These are phyloP conservation scores for Chitala chitala DNA, from an alignment of 2,113 vertebrate species.

Conservation along the genomic window DNA sequence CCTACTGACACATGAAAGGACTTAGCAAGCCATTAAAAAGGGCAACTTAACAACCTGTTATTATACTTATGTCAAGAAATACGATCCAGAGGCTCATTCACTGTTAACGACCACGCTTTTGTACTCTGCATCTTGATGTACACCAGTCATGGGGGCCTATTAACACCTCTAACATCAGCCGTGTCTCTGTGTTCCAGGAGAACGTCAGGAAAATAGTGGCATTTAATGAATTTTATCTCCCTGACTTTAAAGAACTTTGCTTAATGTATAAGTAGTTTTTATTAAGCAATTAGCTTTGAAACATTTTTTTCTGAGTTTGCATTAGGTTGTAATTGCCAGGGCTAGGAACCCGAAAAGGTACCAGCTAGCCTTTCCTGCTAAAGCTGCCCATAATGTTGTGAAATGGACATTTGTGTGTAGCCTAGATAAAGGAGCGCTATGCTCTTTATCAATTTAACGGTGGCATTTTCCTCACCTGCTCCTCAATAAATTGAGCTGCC, in stretches of 20 bases:
- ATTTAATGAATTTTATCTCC: background rate
- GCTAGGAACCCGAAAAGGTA: too few species aligned
- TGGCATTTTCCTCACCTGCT: too few species aligned
- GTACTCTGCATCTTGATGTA: background rate
- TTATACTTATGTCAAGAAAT: background rate
- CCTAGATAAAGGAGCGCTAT: too few species aligned
- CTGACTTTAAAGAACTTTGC: background rate
- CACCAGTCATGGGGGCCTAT: background rate
- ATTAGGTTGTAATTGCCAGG: background rate
- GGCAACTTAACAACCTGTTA: background rate
- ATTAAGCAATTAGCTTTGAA: background rate
- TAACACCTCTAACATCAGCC: background rate
- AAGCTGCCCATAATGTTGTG: too few species aligned
- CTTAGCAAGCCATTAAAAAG: background rate
- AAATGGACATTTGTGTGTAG: too few species aligned
- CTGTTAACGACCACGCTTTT: background rate
- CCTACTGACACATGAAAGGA: background rate
- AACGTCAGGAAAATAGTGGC: constrained; percentile 12
- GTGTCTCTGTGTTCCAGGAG: background rate
- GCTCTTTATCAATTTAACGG: too few species aligned
- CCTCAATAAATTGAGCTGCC: background rate
- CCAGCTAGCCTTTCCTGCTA: too few species aligned
- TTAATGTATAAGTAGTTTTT: constrained; percentile 6
- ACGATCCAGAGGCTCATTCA: background rate
- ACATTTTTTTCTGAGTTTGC: background rate